Conservation (phyloP, 2,888 invertebrate species). For the Ornithoptera priamus region DNA sequence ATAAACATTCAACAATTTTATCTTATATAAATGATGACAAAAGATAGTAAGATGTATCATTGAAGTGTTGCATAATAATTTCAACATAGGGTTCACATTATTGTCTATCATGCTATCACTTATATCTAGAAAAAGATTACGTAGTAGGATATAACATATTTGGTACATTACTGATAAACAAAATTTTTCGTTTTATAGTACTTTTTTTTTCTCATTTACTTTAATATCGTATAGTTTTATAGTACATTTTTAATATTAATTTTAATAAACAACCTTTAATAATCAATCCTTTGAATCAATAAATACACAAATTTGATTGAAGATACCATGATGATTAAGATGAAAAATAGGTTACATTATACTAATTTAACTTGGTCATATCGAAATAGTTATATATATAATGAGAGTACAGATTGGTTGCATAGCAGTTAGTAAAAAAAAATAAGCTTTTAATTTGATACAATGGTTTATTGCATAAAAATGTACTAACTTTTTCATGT, state of each 20-base stretch:
- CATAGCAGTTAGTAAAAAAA: not conserved
- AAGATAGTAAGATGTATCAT: not conserved
- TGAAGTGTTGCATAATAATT: slow-evolving; percentile 6
- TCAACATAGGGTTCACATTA: slow-evolving; percentile 2
- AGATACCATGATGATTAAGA: not conserved
- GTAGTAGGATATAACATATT: slow-evolving; percentile 10
- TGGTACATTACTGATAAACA: slow-evolving; percentile 1
- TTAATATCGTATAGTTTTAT: not conserved
- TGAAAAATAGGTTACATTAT: not conserved
- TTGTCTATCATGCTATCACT: slow-evolving; percentile 21
- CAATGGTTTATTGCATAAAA: not conserved
- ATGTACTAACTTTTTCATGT: slow-evolving; percentile 1
- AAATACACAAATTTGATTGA: not conserved
- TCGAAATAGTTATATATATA: not conserved
- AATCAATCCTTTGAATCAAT: slow-evolving; percentile 11
- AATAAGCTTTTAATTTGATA: not conserved
- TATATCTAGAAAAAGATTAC: slow-evolving; percentile 14
- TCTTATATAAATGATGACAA: not conserved
- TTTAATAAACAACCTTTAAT: slow-evolving; percentile 11
- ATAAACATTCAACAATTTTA: not conserved
- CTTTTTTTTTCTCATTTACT: not conserved
- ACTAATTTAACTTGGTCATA: not conserved
- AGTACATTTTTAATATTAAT: not conserved
- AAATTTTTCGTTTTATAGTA: not conserved
- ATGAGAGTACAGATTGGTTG: not conserved